Evolutionary conservation across 37 sponge, comb jelly and placozoan genomes (phyloP).

Genomic region (Haliclona indistincta): DNA sequence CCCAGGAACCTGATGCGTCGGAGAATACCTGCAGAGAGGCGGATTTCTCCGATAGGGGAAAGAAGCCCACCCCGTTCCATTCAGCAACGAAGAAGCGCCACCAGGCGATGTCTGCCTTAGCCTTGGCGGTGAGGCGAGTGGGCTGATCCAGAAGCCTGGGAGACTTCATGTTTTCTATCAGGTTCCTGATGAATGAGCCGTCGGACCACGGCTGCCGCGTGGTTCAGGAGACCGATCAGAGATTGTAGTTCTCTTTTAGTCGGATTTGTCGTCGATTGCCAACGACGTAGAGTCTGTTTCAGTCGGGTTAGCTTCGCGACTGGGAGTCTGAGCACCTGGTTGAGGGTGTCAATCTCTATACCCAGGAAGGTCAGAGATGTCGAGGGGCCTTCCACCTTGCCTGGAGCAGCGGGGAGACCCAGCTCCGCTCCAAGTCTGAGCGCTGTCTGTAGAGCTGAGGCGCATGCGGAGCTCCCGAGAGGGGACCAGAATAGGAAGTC

Average conservation of each 20-base stretch:
- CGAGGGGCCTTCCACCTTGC: not conserved
- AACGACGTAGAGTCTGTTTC: not conserved
- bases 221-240: no score
- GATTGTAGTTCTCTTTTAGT: no score
- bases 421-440: not conserved
- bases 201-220: not conserved
- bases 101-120: not conserved
- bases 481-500: not conserved
- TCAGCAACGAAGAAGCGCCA: not conserved
- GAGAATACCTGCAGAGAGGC: not conserved
- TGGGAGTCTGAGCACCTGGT: not conserved
- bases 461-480: not conserved
- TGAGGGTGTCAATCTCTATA: not conserved
- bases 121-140: not conserved
- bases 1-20: not conserved
- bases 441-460: not conserved
- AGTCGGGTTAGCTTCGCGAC: not conserved
- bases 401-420: not conserved
- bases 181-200: not conserved
- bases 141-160: not conserved
- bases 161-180: not conserved
- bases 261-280: no score
- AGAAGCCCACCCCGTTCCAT: not conserved
- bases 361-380: not conserved
- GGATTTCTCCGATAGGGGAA: not conserved